Base-by-base conservation (phyloP, 2,888 invertebrate species). In the Drosophila lacicola region DNA sequence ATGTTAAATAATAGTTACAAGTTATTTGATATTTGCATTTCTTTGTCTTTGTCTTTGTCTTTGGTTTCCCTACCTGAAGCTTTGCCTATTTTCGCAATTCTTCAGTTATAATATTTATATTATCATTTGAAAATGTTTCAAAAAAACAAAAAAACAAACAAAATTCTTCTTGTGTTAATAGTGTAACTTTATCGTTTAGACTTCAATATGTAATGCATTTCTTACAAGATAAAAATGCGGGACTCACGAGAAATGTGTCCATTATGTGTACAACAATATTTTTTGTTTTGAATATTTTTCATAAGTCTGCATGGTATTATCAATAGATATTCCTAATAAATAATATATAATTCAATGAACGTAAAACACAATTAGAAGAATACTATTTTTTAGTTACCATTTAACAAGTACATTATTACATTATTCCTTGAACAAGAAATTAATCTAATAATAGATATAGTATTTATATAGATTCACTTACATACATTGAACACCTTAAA, bases 221-320 rank as follows among this genome's bases (percentile, higher is more conserved):
- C 76, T 74, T 74, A 64, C 36, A 42, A 60, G 47, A 57, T 70
- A 74, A 29, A 74, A 74, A 75, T 74, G 60, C 76, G 34, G 54
- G 55, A 57, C 51, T n/a, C 54, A 41, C n/a, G 56, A 49, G 41
- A 50, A 45, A 51, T 56, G 37, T 25, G 70, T 63, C 55, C 63
- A 47, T 47, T 69, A 54, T 6, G 57, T 51, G 62, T 62, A 57
- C 57, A 69, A 70, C 53, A 70, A 14, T 45, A 25, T 21, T 14
- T 29, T 6, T 11, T 56, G n/a, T 33, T 74, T 74, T 58, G 17
- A 57, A 73, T 73, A 63, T 63, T 73, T 63, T 46, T 69, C 55
- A 44, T 73, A 63, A 74, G 63, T 70, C 75, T 69, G 51, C 58
- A 34, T 73, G 39, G 57, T 69, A 44, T 39, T 74, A 53, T 62